Evolutionary conservation across 2,113 vertebrate genomes (phyloP).

Genomic region (Tragelaphus imberbis): DNA sequence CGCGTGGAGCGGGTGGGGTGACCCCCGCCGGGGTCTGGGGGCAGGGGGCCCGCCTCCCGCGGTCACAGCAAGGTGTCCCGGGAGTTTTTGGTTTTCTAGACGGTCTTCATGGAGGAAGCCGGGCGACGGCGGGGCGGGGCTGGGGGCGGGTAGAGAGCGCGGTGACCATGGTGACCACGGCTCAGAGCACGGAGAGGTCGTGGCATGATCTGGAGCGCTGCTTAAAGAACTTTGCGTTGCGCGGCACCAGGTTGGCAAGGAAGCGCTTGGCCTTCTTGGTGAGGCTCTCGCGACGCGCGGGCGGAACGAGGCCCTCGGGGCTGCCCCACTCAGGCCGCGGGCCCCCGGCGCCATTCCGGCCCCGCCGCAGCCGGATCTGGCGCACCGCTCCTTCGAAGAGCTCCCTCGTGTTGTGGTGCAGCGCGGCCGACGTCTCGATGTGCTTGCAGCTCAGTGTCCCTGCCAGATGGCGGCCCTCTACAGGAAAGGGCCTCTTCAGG

Average conservation of each 20-base stretch:
- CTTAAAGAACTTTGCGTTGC: slow-evolving; percentile 87
- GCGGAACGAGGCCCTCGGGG: slow-evolving; percentile 63
- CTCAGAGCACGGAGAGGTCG: slow-evolving; percentile 85
- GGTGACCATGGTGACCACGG: slow-evolving; percentile 48
- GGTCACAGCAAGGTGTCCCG: background rate
- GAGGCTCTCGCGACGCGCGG: slow-evolving; percentile 85
- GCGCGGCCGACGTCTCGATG: slow-evolving; percentile 88
- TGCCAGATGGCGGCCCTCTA: slow-evolving; percentile 88
- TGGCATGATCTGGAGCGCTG: slow-evolving; percentile 91
- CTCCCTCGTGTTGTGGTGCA: slow-evolving; percentile 88
- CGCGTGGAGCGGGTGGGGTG: background rate
- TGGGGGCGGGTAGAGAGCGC: background rate
- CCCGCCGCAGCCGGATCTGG: slow-evolving; percentile 81
- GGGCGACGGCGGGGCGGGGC: background rate
- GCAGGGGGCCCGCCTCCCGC: background rate
- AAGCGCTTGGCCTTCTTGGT: slow-evolving; percentile 90
- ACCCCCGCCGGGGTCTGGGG: background rate
- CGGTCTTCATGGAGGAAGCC: background rate
- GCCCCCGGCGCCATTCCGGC: slow-evolving; percentile 48
- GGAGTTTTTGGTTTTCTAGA: slow-evolving; percentile 65
- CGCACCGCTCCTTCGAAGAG: slow-evolving; percentile 87
- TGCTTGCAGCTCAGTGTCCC: slow-evolving; percentile 87
- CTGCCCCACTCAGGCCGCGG: background rate
- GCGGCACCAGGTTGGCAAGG: slow-evolving; percentile 87
- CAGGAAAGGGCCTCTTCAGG: slow-evolving; percentile 11